A percentile compares a stretch with the other conserved stretches of the same genome.
Conservation (phyloP, 2,888 invertebrate species). For the Graphium colonna region DNA sequence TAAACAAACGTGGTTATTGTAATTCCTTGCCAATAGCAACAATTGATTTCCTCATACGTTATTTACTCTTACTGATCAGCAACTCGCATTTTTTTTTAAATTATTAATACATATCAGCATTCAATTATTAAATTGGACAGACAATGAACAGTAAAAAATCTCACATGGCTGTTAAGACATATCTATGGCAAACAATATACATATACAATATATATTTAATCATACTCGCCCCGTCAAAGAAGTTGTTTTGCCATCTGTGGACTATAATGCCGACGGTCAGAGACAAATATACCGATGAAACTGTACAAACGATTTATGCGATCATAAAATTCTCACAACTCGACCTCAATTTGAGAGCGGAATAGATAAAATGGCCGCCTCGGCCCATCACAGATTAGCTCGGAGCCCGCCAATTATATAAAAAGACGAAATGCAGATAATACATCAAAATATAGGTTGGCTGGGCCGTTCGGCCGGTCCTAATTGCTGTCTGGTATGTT, state of each 20-base stretch:
- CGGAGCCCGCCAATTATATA: constrained; percentile 13
- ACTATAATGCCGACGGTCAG: constrained; percentile 7
- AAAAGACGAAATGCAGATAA: constrained; percentile 39
- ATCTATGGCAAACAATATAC: too few relatives aligned
- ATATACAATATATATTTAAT: too few relatives aligned
- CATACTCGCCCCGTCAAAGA: too few relatives aligned
- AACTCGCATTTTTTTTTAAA: too few relatives aligned
- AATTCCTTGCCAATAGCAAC: too few relatives aligned
- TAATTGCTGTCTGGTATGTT: constrained; percentile 57
- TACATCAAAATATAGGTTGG: constrained; percentile 67
- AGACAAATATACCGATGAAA: constrained; percentile 7
- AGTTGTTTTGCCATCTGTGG: constrained; percentile 4
- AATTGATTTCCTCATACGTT: too few relatives aligned
- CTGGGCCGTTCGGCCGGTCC: constrained; percentile 40
- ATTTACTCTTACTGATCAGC: too few relatives aligned
- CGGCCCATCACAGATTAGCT: constrained; percentile 1
- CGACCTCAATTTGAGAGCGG: constrained; percentile 1
- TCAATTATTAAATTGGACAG: too few relatives aligned
- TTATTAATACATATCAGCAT: too few relatives aligned
- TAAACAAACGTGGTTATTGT: too few relatives aligned
- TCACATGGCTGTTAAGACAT: too few relatives aligned
- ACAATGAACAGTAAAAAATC: too few relatives aligned
- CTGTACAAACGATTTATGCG: neutral
- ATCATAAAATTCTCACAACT: constrained; percentile 1
- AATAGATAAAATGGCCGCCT: constrained; percentile 6